A percentile compares a stretch with the other conserved stretches of the same genome.
Evolutionary conservation across 30 jellyfish, hydroid and myxozoan genomes (phyloP).

Genomic region (Nemopilema nomurai): DNA sequence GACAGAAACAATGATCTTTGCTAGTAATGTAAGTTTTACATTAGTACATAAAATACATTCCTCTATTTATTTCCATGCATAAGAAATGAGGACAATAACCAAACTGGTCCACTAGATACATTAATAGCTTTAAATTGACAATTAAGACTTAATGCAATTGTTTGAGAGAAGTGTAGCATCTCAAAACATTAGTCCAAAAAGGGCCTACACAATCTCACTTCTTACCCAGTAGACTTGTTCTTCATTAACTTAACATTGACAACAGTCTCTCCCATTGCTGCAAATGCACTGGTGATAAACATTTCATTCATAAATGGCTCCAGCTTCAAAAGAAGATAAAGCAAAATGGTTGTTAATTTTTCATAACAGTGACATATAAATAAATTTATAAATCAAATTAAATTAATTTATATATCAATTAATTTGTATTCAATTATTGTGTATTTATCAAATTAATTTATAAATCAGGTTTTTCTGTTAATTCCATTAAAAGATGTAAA

Average conservation of each 20-base stretch:
- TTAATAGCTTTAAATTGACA: background rate
- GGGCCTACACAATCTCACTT: background rate
- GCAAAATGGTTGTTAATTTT: background rate
- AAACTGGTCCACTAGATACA: background rate
- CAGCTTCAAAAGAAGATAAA: constrained; percentile 31
- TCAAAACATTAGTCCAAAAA: too few species aligned
- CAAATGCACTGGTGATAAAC: constrained; percentile 76
- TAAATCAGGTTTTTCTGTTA: too few species aligned
- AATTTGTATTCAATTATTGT: background rate
- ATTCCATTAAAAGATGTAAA: too few species aligned
- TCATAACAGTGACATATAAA: background rate
- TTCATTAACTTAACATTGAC: constrained; percentile 66
- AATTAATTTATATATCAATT: background rate
- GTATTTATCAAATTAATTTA: background rate
- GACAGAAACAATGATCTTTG: too few species aligned
- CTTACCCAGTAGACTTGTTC: constrained; percentile 73
- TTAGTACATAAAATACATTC: background rate
- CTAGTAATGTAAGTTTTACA: too few species aligned
- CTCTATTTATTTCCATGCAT: too few species aligned
- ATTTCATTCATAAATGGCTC: constrained; percentile 72
- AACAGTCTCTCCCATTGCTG: constrained; percentile 80
- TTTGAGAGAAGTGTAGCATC: too few species aligned
- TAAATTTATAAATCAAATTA: background rate
- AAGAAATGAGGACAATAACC: background rate
- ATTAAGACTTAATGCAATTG: too few species aligned